Evolutionary conservation across 2,888 invertebrate species (phyloP), one percentile per base, ranked within the genome.

Genomic region (Malthinus flaveolus): DNA sequence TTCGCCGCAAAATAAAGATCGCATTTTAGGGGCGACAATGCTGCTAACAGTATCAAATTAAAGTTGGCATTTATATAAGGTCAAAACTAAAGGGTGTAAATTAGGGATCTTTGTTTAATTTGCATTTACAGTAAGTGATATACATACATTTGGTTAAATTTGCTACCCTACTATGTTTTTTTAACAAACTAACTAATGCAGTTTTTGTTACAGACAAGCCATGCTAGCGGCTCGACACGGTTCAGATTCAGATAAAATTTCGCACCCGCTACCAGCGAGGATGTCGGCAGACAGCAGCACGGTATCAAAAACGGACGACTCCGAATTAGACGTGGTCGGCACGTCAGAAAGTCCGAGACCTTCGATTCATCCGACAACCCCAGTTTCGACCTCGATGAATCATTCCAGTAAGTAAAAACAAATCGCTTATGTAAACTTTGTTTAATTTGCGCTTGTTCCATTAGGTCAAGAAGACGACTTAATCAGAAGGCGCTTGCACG

Each of bases 291-390:
- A 79, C 63, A 79, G 78, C 62, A 78, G 78, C 66, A 79, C 78
- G 3, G 76, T 76, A 84, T 90, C 71, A 87, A 93, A 75, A 69
- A 82, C 86, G 69, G 91, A 91, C 64, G 93, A 94, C 68, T 93
- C 93, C 60, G 94, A 94, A 77, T 80, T 94, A 73, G 94, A 94
- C 78, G 94, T 94, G 15, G 94, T 94, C 0, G 93, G 93, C 0
- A 93, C 91, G 32, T 87, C 92, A 49, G 92, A 93, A 72, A 90
- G 90, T 68, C 91, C 91, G 7, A 84, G 90, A 42, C 85, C 89
- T 60, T 83, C 84, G 7, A 79, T 84, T 59, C 78, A 78, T 51
- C 74, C 81, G 13, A 70, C 75, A 4, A 75, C 76, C 6, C 75
- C 75, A 4, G 66, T 76, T 13, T 69, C 75, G 11, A 71, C 71